Evolutionary conservation across 2,797 vertebrate species (phyloP).

Genomic region (Nannoperca obscura): DNA sequence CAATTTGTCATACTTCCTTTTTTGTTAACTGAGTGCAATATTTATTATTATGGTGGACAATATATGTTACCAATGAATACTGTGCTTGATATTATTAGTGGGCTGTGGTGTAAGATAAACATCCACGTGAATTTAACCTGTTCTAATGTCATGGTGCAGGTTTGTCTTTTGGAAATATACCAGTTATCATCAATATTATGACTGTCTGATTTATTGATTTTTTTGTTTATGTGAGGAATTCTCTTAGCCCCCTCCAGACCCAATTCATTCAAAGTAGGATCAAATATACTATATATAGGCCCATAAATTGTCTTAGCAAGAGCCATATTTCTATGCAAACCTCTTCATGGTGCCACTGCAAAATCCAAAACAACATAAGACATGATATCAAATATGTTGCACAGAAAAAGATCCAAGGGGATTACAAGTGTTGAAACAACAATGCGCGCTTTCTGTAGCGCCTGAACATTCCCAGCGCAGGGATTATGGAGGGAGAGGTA

Average conservation of each 20-base stretch:
- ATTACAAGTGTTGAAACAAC: conserved; percentile 53
- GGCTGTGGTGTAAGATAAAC: background rate
- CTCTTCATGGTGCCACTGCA: conserved; percentile 3
- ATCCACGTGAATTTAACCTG: background rate
- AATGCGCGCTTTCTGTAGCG: conserved; percentile 49
- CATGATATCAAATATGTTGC: conserved; percentile 17
- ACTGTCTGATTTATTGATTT: background rate
- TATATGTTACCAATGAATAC: background rate
- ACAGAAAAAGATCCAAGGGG: conserved; percentile 15
- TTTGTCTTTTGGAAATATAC: background rate
- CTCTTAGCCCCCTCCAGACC: background rate
- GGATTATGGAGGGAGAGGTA: conserved; percentile 53
- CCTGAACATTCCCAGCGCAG: conserved; percentile 62
- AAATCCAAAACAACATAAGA: conserved; percentile 23
- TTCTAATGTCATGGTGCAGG: background rate
- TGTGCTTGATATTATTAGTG: background rate
- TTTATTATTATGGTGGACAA: background rate
- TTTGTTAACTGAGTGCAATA: background rate
- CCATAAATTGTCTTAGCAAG: background rate
- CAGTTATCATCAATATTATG: background rate
- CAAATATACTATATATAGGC: background rate
- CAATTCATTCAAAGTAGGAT: background rate
- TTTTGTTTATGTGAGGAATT: background rate
- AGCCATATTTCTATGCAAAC: background rate
- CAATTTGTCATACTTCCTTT: background rate